A percentile compares a stretch with the other conserved stretches of the same genome.
These are phyloP conservation scores for Ailurus styani DNA, from an alignment of 2,113 vertebrate species.

Conservation along the genomic window DNA sequence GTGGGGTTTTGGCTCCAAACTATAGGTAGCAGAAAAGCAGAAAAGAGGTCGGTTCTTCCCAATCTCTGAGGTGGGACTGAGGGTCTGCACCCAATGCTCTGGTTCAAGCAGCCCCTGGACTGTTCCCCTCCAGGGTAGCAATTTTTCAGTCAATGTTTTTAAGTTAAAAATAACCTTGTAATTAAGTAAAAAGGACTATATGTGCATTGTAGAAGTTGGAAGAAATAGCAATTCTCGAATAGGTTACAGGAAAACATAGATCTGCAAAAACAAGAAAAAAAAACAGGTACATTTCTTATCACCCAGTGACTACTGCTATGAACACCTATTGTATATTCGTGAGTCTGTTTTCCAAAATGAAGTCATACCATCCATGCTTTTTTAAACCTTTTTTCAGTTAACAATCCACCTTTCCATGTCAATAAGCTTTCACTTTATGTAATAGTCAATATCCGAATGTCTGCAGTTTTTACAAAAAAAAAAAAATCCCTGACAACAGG, in stretches of 20 bases:
- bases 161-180: not conserved
- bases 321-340: not conserved
- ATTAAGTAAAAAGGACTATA: not conserved
- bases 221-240: not conserved
- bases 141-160: not conserved
- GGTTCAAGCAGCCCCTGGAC: no score
- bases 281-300: no score
- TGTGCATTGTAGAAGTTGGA: not conserved
- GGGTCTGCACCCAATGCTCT: no score
- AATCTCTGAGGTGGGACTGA: not conserved
- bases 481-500: not conserved
- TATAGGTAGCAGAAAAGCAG: not conserved
- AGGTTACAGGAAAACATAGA: not conserved
- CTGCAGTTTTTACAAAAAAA: not conserved
- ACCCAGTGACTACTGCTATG: not conserved
- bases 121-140: not conserved
- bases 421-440: not conserved
- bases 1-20: not conserved
- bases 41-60: not conserved
- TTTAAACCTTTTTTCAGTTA: not conserved
- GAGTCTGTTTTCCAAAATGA: not conserved
- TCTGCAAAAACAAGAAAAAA: not conserved
- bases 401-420: not conserved
- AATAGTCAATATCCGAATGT: not conserved
- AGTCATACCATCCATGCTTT: not conserved